Evolutionary conservation across 2,797 vertebrate species (phyloP).

Genomic region (Schizopygopsis malacanthus): DNA sequence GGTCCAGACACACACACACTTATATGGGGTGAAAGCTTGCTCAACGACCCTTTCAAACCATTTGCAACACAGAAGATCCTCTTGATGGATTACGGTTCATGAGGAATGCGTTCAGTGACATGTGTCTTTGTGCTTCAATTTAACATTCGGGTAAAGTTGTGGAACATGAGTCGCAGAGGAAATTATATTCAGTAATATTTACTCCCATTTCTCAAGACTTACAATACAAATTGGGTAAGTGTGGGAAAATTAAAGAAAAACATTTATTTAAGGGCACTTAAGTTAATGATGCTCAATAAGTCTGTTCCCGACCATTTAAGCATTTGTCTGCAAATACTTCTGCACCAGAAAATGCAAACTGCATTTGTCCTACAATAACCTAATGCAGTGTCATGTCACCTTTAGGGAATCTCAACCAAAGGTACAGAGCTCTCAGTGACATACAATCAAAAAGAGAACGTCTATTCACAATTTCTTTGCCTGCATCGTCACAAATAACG

Average conservation of each 20-base stretch:
- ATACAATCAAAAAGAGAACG: conserved; percentile 8
- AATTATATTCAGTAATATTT: conserved; percentile 21
- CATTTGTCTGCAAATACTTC: conserved; percentile 9
- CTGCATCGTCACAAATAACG: conserved; percentile 28
- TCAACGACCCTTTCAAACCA: conserved; percentile 35
- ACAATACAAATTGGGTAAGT: background rate
- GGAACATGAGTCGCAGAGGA: background rate
- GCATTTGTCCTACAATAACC: background rate
- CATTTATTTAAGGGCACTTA: background rate
- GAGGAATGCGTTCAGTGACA: conserved; percentile 17
- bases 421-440: conserved; percentile 9
- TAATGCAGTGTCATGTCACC: background rate
- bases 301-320: background rate
- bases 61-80: conserved; percentile 25
- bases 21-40: conserved; percentile 32
- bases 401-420: background rate
- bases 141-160: background rate
- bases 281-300: background rate
- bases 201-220: conserved; percentile 5
- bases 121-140: conserved; percentile 17
- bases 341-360: conserved; percentile 5
- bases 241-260: conserved; percentile 10
- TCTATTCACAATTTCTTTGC: conserved; percentile 30
- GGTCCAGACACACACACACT: conserved; percentile 37
- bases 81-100: conserved; percentile 17